phyloP scores from a whole-genome alignment of 2,797 vertebrate species.

The Channa striata region DNA sequence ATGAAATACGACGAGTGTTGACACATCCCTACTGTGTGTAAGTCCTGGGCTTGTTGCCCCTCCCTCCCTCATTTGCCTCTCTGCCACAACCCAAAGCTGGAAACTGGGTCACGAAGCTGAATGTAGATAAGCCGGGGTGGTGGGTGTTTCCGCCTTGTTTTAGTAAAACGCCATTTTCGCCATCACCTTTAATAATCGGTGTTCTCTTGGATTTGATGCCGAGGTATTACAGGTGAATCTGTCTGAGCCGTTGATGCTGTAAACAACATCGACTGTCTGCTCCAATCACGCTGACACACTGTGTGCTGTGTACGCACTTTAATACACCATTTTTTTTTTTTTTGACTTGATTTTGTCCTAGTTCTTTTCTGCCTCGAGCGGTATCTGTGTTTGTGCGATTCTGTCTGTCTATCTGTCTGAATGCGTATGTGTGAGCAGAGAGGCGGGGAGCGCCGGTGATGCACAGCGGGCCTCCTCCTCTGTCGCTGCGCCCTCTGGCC shows the following conservation, averaged over 20 bases:
- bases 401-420: conserved; percentile 9
- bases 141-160: conserved; percentile 28
- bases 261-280: conserved; percentile 52
- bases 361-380: conserved; percentile 52
- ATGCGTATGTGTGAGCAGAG: conserved; percentile 19
- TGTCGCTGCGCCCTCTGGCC: conserved; percentile 38
- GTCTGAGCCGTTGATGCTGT: conserved; percentile 44
- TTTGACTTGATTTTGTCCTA: conserved; percentile 57
- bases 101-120: conserved; percentile 74
- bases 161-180: conserved; percentile 39
- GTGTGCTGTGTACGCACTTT: conserved; percentile 15
- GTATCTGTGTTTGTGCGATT: conserved; percentile 35
- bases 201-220: conserved; percentile 38
- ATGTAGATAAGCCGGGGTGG: conserved; percentile 45
- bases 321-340: conserved; percentile 59
- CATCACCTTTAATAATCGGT: conserved; percentile 34
- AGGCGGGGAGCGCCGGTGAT: conserved; percentile 29
- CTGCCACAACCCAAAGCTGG: conserved; percentile 41
- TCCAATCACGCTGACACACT: conserved; percentile 35
- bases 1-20: conserved; percentile 70
- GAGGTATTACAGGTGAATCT: conserved; percentile 21
- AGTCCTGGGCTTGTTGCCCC: conserved; percentile 48
- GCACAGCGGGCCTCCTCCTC: conserved; percentile 13
- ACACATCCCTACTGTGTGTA: conserved; percentile 54
- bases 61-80: conserved; percentile 49